Evolutionary conservation across 2,113 vertebrate genomes (phyloP).

Genomic region (Gracilinanus agilis): DNA sequence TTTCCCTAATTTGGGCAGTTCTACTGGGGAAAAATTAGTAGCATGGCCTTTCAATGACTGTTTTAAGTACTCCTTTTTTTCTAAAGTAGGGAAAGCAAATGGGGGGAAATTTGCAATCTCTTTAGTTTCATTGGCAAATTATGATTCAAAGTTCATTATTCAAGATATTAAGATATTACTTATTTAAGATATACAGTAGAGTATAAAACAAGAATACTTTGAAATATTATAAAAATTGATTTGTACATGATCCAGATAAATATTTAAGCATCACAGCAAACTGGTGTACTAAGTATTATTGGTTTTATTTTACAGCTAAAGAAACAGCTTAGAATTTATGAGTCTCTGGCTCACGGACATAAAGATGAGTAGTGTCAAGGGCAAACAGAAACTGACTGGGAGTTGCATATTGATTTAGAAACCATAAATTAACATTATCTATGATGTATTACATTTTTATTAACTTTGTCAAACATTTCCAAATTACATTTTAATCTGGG

Average conservation of each 20-base stretch:
- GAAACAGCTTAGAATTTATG: neutral
- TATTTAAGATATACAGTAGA: too few species aligned
- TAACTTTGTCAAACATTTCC: neutral
- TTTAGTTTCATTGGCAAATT: conserved; percentile 4
- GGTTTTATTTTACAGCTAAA: neutral
- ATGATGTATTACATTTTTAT: neutral
- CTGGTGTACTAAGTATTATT: neutral
- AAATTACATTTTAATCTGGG: neutral
- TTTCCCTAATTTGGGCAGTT: conserved; percentile 10
- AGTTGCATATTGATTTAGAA: neutral
- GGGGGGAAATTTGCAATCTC: conserved; percentile 6
- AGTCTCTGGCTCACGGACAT: neutral
- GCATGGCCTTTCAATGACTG: neutral
- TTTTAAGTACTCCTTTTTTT: conserved; percentile 7
- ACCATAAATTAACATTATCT: neutral
- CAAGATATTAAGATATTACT: neutral
- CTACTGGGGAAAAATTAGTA: conserved; percentile 22
- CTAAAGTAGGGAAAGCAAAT: conserved; percentile 17
- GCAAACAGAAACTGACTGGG: too few species aligned
- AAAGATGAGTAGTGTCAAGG: too few species aligned
- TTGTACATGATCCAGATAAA: neutral
- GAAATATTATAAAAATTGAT: neutral
- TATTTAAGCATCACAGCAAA: neutral
- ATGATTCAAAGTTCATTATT: conserved; percentile 38
- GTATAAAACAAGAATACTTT: neutral